These are phyloP conservation scores for Papilio elwesi DNA, from an alignment of 2,888 invertebrate genomes.

Conservation along the genomic window DNA sequence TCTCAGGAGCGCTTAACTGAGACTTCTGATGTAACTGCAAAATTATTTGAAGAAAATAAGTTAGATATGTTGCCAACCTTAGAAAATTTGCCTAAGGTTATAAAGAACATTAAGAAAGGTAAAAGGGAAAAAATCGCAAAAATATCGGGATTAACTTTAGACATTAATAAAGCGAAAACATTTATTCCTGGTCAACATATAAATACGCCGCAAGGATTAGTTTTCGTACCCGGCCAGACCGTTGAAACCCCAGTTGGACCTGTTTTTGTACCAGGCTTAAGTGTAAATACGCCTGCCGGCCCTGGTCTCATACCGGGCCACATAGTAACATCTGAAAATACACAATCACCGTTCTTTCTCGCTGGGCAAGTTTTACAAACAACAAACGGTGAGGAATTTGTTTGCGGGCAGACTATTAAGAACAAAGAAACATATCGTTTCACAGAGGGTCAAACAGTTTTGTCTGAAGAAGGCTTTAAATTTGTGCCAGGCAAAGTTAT, in stretches of 20 bases:
- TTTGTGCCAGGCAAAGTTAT: constrained; percentile 85
- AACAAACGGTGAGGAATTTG: constrained; percentile 81
- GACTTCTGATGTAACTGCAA: constrained; percentile 85
- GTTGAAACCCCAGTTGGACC: constrained; percentile 87
- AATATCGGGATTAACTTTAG: constrained; percentile 86
- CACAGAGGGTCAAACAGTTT: constrained; percentile 85
- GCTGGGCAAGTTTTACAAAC: constrained; percentile 88
- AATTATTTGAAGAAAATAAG: constrained; percentile 81
- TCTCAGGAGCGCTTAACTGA: constrained; percentile 82
- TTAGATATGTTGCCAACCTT: constrained; percentile 85
- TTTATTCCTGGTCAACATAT: constrained; percentile 90
- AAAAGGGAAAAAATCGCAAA: constrained; percentile 84
- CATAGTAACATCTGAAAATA: constrained; percentile 84
- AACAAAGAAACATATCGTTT: constrained; percentile 82
- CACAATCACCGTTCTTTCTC: constrained; percentile 86
- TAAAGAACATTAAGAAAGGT: constrained; percentile 85
- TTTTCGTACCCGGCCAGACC: constrained; percentile 91
- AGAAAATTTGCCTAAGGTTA: constrained; percentile 86
- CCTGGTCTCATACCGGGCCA: constrained; percentile 90
- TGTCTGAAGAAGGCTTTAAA: constrained; percentile 85
- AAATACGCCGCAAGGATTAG: constrained; percentile 87
- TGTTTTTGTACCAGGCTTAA: constrained; percentile 89
- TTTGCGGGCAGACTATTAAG: constrained; percentile 86
- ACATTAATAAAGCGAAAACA: constrained; percentile 87
- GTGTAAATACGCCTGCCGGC: constrained; percentile 87